These are phyloP conservation scores for Cataglyphis rosenhaueri DNA, from an alignment of 2,888 invertebrate genomes.

Conservation along the genomic window DNA sequence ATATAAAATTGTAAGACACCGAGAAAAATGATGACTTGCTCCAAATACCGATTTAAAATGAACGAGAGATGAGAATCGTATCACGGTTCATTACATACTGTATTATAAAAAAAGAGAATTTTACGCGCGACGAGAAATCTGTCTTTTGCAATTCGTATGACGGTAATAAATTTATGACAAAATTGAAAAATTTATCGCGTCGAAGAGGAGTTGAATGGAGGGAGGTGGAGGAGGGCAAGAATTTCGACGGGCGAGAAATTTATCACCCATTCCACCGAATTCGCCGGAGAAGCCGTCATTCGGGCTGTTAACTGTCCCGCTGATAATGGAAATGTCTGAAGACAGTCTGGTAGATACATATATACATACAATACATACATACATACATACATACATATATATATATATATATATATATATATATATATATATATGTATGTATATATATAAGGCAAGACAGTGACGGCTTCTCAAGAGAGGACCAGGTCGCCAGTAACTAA, in stretches of 20 bases:
- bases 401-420: no score
- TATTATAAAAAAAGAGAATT: background rate
- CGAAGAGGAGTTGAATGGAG: background rate
- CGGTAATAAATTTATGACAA: slow-evolving; percentile 31
- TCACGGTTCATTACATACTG: background rate
- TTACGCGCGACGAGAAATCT: slow-evolving; percentile 6
- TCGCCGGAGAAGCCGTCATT: slow-evolving; percentile 62
- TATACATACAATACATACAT: slow-evolving; percentile 11
- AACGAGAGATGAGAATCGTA: background rate
- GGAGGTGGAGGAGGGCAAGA: background rate
- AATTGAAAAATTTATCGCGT: slow-evolving; percentile 50
- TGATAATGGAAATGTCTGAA: slow-evolving; percentile 74
- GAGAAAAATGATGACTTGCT: background rate
- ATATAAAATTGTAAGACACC: background rate
- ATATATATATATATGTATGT: background rate
- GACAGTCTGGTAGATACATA: slow-evolving; percentile 65
- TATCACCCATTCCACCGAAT: slow-evolving; percentile 47
- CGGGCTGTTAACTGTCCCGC: slow-evolving; percentile 70
- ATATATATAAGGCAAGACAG: slow-evolving; percentile 63
- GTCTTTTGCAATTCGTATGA: slow-evolving; percentile 7
- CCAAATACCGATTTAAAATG: background rate
- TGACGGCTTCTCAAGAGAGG: slow-evolving; percentile 69
- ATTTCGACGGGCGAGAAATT: slow-evolving; percentile 53
- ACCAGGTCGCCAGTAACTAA: slow-evolving; percentile 77
- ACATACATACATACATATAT: no score